These are phyloP conservation scores for Falco concolor DNA, from an alignment of 2,797 vertebrate species.

Conservation along the genomic window DNA sequence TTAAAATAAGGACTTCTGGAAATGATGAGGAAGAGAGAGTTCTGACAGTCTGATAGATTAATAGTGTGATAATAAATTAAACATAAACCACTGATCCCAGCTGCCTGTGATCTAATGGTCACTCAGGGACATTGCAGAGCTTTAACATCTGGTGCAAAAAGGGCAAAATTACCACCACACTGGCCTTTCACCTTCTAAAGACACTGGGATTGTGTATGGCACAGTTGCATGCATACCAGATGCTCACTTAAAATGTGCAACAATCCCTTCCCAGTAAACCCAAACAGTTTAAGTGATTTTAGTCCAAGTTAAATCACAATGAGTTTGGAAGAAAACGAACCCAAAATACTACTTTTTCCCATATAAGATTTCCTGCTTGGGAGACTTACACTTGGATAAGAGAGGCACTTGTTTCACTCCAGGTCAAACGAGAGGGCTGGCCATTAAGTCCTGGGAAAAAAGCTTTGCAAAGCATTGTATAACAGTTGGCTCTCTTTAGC, in stretches of 20 bases:
- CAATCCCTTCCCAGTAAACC: background rate
- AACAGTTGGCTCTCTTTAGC: conserved; percentile 7
- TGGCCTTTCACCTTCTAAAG: conserved; percentile 62
- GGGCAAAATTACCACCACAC: conserved; percentile 59
- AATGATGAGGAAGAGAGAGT: conserved; percentile 14
- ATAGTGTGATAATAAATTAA: conserved; percentile 62
- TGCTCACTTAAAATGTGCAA: background rate
- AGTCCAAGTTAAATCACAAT: background rate
- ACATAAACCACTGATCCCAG: conserved; percentile 52
- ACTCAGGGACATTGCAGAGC: conserved; percentile 46
- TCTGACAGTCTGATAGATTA: conserved; percentile 48
- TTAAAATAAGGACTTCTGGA: conserved; percentile 1
- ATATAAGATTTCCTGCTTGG: background rate
- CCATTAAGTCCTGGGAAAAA: background rate
- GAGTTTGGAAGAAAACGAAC: background rate
- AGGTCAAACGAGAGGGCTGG: background rate
- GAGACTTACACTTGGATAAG: background rate
- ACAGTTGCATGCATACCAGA: background rate
- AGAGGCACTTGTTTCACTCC: background rate
- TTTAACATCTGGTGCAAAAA: conserved; percentile 64
- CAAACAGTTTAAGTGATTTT: background rate
- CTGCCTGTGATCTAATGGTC: conserved; percentile 51
- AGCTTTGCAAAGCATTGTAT: conserved; percentile 16
- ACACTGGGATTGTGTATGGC: conserved; percentile 8
- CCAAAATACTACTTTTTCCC: background rate